phyloP scores from a whole-genome alignment of 2,113 vertebrate species.

The Paradoxurus hermaphroditus region DNA sequence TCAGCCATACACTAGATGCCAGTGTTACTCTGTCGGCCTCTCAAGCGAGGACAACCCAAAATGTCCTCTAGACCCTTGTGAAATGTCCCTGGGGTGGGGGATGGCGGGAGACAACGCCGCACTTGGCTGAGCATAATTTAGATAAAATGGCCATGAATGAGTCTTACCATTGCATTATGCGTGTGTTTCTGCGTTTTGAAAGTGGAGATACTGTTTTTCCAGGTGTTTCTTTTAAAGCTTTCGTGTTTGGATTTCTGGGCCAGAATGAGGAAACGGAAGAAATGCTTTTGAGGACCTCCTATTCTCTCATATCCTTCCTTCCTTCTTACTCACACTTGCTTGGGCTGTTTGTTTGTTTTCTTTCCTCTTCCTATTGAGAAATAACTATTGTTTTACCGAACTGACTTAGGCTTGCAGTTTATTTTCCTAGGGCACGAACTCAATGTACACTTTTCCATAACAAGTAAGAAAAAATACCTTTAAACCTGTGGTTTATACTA shows the following conservation, averaged over 20 bases:
- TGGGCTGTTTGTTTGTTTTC: not conserved
- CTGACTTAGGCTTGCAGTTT: constrained; percentile 13
- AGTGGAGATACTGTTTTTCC: not conserved
- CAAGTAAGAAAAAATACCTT: not conserved
- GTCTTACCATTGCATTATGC: not conserved
- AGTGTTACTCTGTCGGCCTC: not conserved
- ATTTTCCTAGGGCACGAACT: not conserved
- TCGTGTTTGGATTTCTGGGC: constrained; percentile 36
- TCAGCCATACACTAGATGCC: not conserved
- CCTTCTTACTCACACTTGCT: constrained; percentile 38
- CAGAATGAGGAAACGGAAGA: constrained; percentile 51
- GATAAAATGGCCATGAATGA: not conserved
- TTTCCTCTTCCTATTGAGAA: constrained; percentile 11
- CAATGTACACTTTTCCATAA: not conserved
- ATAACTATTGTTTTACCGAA: constrained; percentile 15
- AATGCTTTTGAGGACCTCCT: not conserved
- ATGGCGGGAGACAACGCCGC: not conserved
- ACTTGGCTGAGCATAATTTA: not conserved
- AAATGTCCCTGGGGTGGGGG: not conserved
- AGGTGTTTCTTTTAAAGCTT: constrained; percentile 58
- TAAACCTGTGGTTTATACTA: constrained; percentile 10
- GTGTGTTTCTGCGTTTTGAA: constrained; percentile 13
- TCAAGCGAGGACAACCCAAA: not conserved
- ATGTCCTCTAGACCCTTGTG: not conserved
- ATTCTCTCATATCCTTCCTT: constrained; percentile 53